Conservation (phyloP, 2,888 invertebrate genomes). For the Malacosoma neustria region DNA sequence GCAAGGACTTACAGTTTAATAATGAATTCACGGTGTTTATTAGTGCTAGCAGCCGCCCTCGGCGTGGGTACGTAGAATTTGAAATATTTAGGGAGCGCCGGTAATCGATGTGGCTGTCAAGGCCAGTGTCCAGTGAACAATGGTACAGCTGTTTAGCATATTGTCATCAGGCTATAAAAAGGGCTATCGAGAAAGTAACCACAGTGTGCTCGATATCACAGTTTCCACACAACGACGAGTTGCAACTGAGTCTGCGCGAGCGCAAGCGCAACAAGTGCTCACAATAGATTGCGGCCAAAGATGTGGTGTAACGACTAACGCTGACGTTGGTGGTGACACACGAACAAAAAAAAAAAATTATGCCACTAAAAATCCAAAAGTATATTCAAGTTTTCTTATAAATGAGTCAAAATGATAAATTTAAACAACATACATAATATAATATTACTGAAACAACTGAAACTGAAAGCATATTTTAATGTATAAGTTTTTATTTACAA, state of each 20-base stretch:
- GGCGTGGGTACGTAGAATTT: conserved; percentile 80
- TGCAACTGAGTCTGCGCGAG: conserved; percentile 24
- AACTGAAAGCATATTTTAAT: too few species aligned
- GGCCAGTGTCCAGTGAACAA: conserved; percentile 26
- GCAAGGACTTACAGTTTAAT: conserved; percentile 66
- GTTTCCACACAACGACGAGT: conserved; percentile 32
- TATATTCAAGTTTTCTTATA: not conserved
- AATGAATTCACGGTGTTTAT: conserved; percentile 73
- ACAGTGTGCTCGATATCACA: conserved; percentile 36
- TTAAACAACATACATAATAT: too few species aligned
- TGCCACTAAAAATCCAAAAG: not conserved
- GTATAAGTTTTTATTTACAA: too few species aligned
- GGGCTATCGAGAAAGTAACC: conserved; percentile 35
- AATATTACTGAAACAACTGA: too few species aligned
- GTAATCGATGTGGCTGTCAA: conserved; percentile 8
- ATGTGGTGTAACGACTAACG: conserved; percentile 32
- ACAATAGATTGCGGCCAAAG: conserved; percentile 32
- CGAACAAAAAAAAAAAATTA: conserved; percentile 5
- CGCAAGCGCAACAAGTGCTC: conserved; percentile 28
- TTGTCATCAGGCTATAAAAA: conserved; percentile 24
- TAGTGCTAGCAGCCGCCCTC: conserved; percentile 78
- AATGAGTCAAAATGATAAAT: not conserved
- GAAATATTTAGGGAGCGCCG: conserved; percentile 59
- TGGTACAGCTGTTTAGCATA: conserved; percentile 20
- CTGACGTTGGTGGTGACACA: conserved; percentile 18